Base-by-base conservation (phyloP, 2,797 vertebrate genomes). In the Takifugu rubripes region DNA sequence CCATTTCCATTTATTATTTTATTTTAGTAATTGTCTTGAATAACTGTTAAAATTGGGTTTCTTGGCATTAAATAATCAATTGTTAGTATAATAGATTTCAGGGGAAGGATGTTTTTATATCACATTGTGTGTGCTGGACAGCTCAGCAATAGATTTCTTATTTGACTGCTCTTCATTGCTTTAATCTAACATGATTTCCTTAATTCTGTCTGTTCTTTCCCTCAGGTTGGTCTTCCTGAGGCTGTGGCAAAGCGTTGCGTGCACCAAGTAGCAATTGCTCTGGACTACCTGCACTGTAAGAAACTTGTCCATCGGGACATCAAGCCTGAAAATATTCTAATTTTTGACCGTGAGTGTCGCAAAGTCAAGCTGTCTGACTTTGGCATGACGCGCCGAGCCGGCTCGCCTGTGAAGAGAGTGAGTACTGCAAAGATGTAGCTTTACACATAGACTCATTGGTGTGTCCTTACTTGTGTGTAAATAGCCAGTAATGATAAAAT, bases 341-440 rank as follows among this genome's bases (percentile, higher is more conserved):
- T 94, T 52, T 93, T 94, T 29, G 92, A 94, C 83, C 72, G 90
- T 51, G 92, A 94, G 83, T 94, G 93, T 60, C 90, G 90, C 50
- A 93, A 93, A 63, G 91, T 94, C 43, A 93, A 93, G 70, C 86
- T 94, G 61, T 94, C 93, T 0, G 93, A 94, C 83, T 94, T 94
- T 1, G 93, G 93, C 49, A 94, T 94, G 93, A 93, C 93, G 0
- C 87, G 92, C 6, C 84, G 92, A 0, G 91, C 91, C 0, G 92
- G 93, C 36, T 92, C 92, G 0, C 92, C 91, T 0, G 92, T 93
- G n/a, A 93, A 93, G 61, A 80, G 92, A 14, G 93, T 90, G 61
- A 83, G 84, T 79, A 21, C 36, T 10, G 12, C 36, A 1, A 14
- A 2, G 36, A 12, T 14, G 2, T 40, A 14, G 36, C 12, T 3